Percentiles rank a stretch among this genome's conserved stretches.
These are phyloP conservation scores for Scolanthus callimorphus DNA, from an alignment of 92 coral and sea anemone genomes.

Conservation along the genomic window DNA sequence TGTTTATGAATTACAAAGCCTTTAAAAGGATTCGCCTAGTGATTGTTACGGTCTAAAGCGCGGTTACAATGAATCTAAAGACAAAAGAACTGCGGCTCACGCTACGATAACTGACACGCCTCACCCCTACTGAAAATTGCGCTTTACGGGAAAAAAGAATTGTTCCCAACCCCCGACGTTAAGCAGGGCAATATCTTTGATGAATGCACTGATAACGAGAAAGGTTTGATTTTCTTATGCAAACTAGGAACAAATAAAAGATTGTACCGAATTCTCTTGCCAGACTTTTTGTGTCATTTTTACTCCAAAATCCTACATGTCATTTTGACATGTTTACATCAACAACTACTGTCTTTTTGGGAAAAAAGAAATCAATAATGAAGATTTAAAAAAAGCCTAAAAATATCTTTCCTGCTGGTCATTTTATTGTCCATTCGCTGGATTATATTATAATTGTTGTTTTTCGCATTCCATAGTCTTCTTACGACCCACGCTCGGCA, in stretches of 20 bases:
- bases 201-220: too few species aligned
- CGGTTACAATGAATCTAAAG: slow-evolving; percentile 4
- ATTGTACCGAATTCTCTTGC: too few species aligned
- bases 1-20: slow-evolving; percentile 25
- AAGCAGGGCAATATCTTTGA: too few species aligned
- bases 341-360: not conserved
- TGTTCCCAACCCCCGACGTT: not conserved
- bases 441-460: not conserved
- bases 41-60: slow-evolving; percentile 31
- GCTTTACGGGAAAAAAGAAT: not conserved
- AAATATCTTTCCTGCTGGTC: not conserved
- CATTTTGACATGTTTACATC: slow-evolving; percentile 5
- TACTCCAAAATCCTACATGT: too few species aligned
- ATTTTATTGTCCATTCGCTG: not conserved
- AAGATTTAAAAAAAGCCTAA: not conserved
- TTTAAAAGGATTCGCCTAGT: slow-evolving; percentile 38
- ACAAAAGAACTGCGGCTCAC: slow-evolving; percentile 28
- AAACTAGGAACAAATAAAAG: too few species aligned
- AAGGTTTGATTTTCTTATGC: too few species aligned
- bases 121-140: slow-evolving; percentile 17
- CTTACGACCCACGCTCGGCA: slow-evolving; percentile 20
- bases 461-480: not conserved
- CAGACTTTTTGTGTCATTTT: too few species aligned
- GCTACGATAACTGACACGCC: slow-evolving; percentile 37
- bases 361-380: not conserved